Evolutionary conservation across 2,113 vertebrate genomes (phyloP), one percentile per base, ranked within the genome.

Genomic region (Pipra filicauda): DNA sequence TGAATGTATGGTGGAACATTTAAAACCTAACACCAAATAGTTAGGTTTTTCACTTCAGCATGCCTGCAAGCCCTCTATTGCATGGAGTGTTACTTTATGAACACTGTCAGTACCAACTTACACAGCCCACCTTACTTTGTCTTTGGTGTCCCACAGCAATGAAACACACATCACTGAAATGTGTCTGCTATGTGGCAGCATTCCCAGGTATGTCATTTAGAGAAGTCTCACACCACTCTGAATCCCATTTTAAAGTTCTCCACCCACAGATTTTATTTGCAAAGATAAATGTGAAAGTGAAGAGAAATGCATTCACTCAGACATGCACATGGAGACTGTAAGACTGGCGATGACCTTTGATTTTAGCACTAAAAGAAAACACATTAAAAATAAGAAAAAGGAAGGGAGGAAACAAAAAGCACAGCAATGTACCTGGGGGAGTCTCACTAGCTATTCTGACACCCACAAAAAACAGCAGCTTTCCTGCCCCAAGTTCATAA

Each of bases 191-290:
- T 43, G 46, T 85, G 91, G 94, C 88, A 88, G 43, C 1, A 1
- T 71, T 95, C 79, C 93, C 82, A 93, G 35, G 21, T 80, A 77
- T 24, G 67, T 44, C 55, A 88, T 37, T 88, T 95, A 87, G 37
- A 88, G 67, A 94, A 52, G n/a, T 15, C 66, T 66, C 49, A 81
- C 75, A 59, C 43, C 64, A 64, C 46, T 76, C 28, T 14, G 22
- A 88, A 66, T 70, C 55, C 51, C 35, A n/a, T 48, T 89, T 88
- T 37, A 62, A 80, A 80, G 74, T 80, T 67, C 72, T 73, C 59
- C 74, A 91, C 64, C 67, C 66, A 85, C 21, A 77, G 24, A 24
- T 67, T 88, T 61, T 74, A 54, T 71, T 74, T 55, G 57, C 48
- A 65, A 85, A 88, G 46, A 73, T 80, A 88, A 95, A 84, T 39